Conservation (phyloP, 2,113 vertebrate genomes). For the Leucopsar rothschildi region DNA sequence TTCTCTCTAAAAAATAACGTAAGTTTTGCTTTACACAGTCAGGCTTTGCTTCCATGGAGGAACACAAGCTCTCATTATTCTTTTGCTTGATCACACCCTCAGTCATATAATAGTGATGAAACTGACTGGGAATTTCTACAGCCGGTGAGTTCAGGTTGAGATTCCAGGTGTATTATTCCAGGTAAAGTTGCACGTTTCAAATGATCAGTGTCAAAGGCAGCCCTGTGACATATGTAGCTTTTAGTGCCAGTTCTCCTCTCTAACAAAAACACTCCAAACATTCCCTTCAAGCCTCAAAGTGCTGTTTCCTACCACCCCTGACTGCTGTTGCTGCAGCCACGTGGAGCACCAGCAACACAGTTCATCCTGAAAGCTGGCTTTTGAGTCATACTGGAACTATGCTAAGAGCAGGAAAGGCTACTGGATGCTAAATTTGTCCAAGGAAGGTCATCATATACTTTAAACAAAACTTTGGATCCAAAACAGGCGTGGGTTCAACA, state of each 20-base stretch:
- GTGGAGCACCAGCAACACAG: background rate
- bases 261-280: background rate
- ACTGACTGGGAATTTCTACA: background rate
- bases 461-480: background rate
- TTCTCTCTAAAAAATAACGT: background rate
- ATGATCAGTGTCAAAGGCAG: background rate
- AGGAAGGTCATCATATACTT: background rate
- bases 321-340: background rate
- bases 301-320: background rate
- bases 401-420: background rate
- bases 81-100: background rate
- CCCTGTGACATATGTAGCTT: background rate
- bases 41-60: background rate
- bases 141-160: background rate
- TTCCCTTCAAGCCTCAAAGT: background rate
- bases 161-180: background rate
- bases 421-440: background rate
- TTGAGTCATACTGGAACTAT: accelerated
- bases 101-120: background rate
- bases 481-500: background rate
- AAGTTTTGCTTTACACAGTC: background rate
- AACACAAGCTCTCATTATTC: background rate
- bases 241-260: background rate
- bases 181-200: background rate
- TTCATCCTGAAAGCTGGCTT: background rate